phyloP scores from a whole-genome alignment of 2,113 vertebrate genomes.

The Actenoides lindsayi region DNA sequence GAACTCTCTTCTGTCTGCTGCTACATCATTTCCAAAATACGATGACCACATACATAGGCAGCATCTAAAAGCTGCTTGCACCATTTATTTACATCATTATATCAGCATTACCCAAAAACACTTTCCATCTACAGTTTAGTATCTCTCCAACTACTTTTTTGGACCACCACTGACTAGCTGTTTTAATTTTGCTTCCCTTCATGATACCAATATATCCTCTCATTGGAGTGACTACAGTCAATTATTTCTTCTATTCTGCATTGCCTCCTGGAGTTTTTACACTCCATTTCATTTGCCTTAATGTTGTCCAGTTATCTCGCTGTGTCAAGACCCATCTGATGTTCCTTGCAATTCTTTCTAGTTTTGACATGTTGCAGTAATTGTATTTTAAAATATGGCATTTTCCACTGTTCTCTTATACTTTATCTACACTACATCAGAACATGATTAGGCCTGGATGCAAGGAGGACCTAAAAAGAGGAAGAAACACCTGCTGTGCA shows the following conservation, averaged over 20 bases:
- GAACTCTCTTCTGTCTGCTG: background rate
- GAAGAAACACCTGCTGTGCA: background rate
- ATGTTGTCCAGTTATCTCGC: conserved; percentile 9
- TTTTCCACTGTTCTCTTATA: conserved; percentile 7
- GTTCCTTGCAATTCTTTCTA: background rate
- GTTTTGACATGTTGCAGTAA: background rate
- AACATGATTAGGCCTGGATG: background rate
- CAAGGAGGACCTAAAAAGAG: background rate
- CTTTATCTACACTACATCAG: background rate
- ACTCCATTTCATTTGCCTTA: conserved; percentile 13
- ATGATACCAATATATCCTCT: background rate
- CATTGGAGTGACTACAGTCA: background rate
- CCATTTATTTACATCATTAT: background rate
- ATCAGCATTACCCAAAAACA: background rate
- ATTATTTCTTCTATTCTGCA: conserved; percentile 39
- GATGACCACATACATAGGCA: background rate
- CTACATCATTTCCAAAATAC: background rate
- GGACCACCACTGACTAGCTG: background rate
- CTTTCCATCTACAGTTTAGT: background rate
- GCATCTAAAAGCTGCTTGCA: background rate
- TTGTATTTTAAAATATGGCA: conserved; percentile 1
- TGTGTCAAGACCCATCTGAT: conserved; percentile 31
- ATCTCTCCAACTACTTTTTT: background rate
- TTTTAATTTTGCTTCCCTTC: background rate
- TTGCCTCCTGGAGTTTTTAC: conserved; percentile 28